A percentile compares a stretch with the other conserved stretches of the same genome.
Conservation (phyloP, 1,140 invertebrate species). For the Drosophila auraria region DNA sequence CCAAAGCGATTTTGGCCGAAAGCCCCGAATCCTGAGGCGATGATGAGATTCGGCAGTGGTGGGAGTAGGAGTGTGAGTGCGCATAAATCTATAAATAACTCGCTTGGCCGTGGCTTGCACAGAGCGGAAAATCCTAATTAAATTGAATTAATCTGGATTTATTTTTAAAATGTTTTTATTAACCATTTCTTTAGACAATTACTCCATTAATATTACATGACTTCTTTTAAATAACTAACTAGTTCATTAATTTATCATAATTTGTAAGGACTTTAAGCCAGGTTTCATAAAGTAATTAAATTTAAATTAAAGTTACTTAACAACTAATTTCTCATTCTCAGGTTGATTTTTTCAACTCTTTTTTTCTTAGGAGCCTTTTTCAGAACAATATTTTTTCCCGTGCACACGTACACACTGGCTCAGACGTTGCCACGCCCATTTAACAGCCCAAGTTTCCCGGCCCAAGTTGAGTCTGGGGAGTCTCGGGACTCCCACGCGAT, state of each 20-base stretch:
- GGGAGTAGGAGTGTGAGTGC: constrained; percentile 12
- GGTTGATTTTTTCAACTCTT: too few species aligned
- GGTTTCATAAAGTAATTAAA: not conserved
- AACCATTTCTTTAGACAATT: not conserved
- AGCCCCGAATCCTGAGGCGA: constrained; percentile 23
- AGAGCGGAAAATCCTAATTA: not conserved
- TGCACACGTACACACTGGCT: constrained; percentile 26
- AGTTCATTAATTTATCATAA: too few species aligned
- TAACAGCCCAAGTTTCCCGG: constrained; percentile 14
- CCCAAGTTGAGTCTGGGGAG: constrained; percentile 26
- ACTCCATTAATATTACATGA: too few species aligned
- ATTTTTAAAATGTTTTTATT: not conserved
- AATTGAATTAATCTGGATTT: not conserved
- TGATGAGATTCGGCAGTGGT: constrained; percentile 15
- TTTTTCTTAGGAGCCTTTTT: not conserved
- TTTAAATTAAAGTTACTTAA: too few species aligned
- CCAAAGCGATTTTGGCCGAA: constrained; percentile 60
- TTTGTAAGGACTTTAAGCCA: not conserved
- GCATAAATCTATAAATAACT: constrained; percentile 75
- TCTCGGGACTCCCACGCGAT: constrained; percentile 14
- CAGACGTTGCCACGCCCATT: constrained; percentile 38
- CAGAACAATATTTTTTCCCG: not conserved
- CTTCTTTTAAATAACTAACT: too few species aligned
- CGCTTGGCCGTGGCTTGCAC: constrained; percentile 2
- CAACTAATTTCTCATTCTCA: too few species aligned